Conservation (phyloP, 2,888 invertebrate species). For the Synergus laeviventris region DNA sequence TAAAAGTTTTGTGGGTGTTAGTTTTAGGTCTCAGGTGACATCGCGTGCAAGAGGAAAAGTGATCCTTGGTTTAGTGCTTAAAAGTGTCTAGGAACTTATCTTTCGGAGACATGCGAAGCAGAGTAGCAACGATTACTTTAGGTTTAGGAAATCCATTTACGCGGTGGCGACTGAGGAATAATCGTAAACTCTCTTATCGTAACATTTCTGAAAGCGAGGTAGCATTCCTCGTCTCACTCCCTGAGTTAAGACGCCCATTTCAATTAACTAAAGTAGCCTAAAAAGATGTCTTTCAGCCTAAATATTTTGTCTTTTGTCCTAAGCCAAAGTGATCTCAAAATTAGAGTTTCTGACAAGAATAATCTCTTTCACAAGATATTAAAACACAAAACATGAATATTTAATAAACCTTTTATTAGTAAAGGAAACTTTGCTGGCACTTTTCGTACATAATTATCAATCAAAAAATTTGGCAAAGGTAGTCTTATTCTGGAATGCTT, state of each 20-base stretch:
- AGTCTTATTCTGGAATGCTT: slow-evolving; percentile 34
- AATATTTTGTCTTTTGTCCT: slow-evolving; percentile 9
- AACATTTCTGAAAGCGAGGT: slow-evolving; percentile 36
- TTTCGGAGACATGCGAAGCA: slow-evolving; percentile 28
- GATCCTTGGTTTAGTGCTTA: slow-evolving; percentile 34
- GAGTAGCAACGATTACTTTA: slow-evolving; percentile 31
- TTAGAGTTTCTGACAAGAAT: background rate
- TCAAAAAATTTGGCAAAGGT: background rate
- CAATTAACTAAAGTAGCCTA: slow-evolving; percentile 31
- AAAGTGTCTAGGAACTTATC: slow-evolving; percentile 39
- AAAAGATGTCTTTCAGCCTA: background rate
- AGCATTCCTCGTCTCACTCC: slow-evolving; percentile 30
- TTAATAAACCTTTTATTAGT: background rate
- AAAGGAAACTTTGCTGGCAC: background rate
- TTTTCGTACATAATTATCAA: background rate
- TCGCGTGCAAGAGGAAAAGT: slow-evolving; percentile 35
- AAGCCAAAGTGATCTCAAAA: background rate
- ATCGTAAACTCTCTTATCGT: slow-evolving; percentile 40
- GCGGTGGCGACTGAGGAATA: slow-evolving; percentile 36
- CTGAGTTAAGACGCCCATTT: slow-evolving; percentile 36
- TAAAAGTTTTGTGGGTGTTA: slow-evolving; percentile 24
- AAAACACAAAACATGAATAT: background rate
- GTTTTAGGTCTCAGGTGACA: slow-evolving; percentile 34
- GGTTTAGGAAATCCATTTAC: slow-evolving; percentile 34
- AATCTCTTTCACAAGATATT: background rate